These are phyloP conservation scores for Polydrusus pterygomalis DNA, from an alignment of 2,888 invertebrate genomes.

Conservation along the genomic window DNA sequence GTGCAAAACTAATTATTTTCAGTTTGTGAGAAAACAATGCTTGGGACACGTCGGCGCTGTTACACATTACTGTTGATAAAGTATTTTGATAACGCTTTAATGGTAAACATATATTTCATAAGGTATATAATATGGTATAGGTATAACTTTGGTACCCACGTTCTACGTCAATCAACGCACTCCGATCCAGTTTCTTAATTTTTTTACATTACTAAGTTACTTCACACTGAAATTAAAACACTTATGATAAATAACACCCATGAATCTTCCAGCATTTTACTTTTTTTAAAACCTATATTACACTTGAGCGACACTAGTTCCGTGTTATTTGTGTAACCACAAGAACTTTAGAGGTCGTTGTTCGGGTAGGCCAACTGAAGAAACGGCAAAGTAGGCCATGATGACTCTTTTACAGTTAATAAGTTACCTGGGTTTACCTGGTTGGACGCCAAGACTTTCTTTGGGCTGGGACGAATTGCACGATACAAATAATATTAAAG, in stretches of 20 bases:
- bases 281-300: not conserved
- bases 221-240: constrained; percentile 30
- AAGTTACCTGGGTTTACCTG: constrained; percentile 41
- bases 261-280: constrained; percentile 37
- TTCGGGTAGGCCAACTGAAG: constrained; percentile 33
- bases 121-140: too few relatives aligned
- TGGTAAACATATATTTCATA: constrained; percentile 29
- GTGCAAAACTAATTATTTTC: not conserved
- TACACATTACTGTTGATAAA: constrained; percentile 36
- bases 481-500: not conserved
- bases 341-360: constrained; percentile 32
- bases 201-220: not conserved
- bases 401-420: constrained; percentile 51
- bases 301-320: constrained; percentile 1
- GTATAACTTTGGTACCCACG: not conserved
- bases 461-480: constrained; percentile 22
- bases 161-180: not conserved
- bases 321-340: constrained; percentile 3
- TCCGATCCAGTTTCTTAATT: not conserved
- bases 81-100: constrained; percentile 37
- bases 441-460: constrained; percentile 31
- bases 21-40: constrained; percentile 22
- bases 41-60: constrained; percentile 23
- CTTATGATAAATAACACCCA: constrained; percentile 22
- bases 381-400: constrained; percentile 50